Percentiles rank a stretch among this genome's conserved stretches.
Evolutionary conservation across 2,888 invertebrate species (phyloP).

Genomic region (Meliscaeva auricollis): DNA sequence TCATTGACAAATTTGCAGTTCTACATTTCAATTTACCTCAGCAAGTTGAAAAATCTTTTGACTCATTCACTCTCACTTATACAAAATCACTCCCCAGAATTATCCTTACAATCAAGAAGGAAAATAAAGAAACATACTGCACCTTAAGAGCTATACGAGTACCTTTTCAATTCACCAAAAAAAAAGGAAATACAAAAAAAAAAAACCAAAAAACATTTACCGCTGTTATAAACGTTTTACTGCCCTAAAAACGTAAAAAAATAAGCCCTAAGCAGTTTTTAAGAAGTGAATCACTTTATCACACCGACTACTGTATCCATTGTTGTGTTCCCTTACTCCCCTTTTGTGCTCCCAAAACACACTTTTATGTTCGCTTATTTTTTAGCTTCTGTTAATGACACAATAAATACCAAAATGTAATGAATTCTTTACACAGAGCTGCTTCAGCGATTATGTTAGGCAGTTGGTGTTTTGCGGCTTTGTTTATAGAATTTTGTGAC

Average conservation of each 20-base stretch:
- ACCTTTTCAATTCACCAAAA: neutral
- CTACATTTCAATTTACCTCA: neutral
- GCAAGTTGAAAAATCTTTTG: neutral
- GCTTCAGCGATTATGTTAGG: no score
- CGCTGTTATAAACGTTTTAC: neutral
- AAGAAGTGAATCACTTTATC: neutral
- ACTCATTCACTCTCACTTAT: neutral
- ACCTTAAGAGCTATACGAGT: no score
- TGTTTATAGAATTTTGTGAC: neutral
- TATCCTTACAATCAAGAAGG: no score
- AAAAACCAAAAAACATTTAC: neutral
- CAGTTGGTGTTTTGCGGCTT: neutral
- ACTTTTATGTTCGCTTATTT: neutral
- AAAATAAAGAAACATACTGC: no score
- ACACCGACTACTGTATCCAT: neutral
- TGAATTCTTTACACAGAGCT: neutral
- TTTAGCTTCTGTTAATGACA: neutral
- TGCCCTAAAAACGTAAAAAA: neutral
- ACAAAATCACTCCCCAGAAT: no score
- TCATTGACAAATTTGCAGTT: neutral
- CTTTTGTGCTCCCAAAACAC: neutral
- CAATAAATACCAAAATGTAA: neutral
- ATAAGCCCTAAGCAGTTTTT: neutral
- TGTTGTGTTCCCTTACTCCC: neutral
- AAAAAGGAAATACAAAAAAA: neutral